Base-by-base conservation (phyloP, 2,113 vertebrate genomes). In the Macrotis lagotis region DNA sequence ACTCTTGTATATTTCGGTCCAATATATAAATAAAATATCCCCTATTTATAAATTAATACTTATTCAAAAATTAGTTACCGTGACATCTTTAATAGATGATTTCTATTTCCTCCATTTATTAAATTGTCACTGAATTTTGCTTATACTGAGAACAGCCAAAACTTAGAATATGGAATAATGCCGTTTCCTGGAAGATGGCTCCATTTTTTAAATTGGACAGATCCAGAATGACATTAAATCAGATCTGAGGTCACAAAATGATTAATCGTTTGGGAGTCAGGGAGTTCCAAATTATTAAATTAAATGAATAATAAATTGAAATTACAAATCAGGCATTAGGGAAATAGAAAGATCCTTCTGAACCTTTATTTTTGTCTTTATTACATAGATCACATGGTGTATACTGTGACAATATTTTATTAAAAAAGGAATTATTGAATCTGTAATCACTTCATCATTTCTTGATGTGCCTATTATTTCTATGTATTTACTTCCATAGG, bases 211-310 rank as follows among this genome's bases (percentile, higher is more conserved):
- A 94, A 7, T 26, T 74, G 10, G 6, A 44, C 25, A 48, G n/a
- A 0, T 9, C 11, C 53, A 48, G 66, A 66, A 66, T 48, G 88
- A 37, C 48, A 66, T 90, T 25, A 48, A 50, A 88, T 88, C 47
- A 91, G 48, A 47, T 88, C 93, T 88, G 3, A 14, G 89, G 16
- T 53, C 25, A 53, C 24, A 53, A 37, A 48, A 8, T 50, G 47
- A 94, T 44, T 16, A 91, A 91, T 48, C 90, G 89, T 48, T 49
- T 55, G 37, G 12, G 14, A 49, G 48, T 5, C 91, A 50, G 9
- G 47, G 8, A 89, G 26, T 51, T 94, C 28, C n/a, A 51, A 66
- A 66, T 53, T 66, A 25, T 94, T 94, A 92, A 51, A 74, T 49
- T 7, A 74, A 37, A 94, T 8, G 59, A 24, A 88, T 83, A 44